Evolutionary conservation across 2,113 vertebrate genomes (phyloP), one percentile per base, ranked within the genome.

Genomic region (Oreochromis niloticus): DNA sequence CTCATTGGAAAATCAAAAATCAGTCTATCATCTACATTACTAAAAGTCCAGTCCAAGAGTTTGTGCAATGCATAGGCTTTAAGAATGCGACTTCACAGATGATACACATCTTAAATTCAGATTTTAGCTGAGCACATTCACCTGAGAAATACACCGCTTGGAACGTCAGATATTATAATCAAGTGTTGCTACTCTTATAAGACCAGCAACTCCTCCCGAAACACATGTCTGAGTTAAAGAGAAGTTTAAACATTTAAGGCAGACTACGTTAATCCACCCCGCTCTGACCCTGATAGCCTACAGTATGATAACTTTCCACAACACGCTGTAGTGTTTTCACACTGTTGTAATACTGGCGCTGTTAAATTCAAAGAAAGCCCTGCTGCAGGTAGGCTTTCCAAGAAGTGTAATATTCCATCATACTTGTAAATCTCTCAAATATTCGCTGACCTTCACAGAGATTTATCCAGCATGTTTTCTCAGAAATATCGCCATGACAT

Each of bases 311-410:
- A 50, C 24, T 32, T 75, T 27, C 24, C 43, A 75, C 10, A 75
- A 75, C 24, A 50, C 1, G 16, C 43, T 50, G 14, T 30, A 48
- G 41, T 30, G 24, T 50, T 19, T 32, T 50, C 43, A 50, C 46
- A 50, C 71, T 50, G 43, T n/a, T 32, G 16, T 52, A 50, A 78
- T 32, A 78, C 43, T 30, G 71, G 24, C 7, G 6, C 24, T 46
- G 41, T 46, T 73, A 27, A 48, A 43, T 73, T 46, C 41, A 73
- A 73, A 73, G 68, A 73, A 73, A 73, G 68, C 14, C 39, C 68
- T 3, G 68, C 68, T 78, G 71, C 71, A 32, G 43, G 43, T 19
- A 32, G 27, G 43, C 43, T 50, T 78, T 78, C 71, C 27, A 52
- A 78, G 73, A 78, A 78, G 16, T 48, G 24, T 8, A 19, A 50